Base-by-base conservation (phyloP, 2,113 vertebrate species). In the Phrynocephalus versicolor region DNA sequence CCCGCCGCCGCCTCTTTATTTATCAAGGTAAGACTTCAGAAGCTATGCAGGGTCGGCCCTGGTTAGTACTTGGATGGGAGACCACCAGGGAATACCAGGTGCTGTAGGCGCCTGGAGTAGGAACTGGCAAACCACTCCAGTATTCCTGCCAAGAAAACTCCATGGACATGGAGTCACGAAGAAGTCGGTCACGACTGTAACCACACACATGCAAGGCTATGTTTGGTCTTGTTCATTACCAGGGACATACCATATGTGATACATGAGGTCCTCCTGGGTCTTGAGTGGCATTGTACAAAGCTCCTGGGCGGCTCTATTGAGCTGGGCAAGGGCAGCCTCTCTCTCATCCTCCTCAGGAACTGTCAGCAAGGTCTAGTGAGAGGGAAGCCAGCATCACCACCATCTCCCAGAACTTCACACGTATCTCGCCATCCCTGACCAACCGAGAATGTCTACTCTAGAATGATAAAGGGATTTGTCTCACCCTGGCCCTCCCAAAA, bases 211-310 rank as follows among this genome's bases (percentile, higher is more conserved):
- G 0, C 0, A 72, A 33, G 21, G 13, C 70, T 37, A 71, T 23
- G 39, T 12, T 60, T 1, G 58, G 57, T 79, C 78, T 58, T 78
- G 3, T 83, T 57, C 33, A 83, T 6, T 71, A 76, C 70, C 30
- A 80, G 89, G 96, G 85, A 90, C 96, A 86, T 90, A 99, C 98
- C 97, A 96, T 62, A 92, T 89, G 37, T 91, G 87, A 85, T 96
- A 88, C 64, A 92, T 64, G 69, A 96, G 89, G 81, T 96, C 86
- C 1, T 89, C 81, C 72, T 92, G 93, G 18, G 90, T 21, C 4
- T 92, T 94, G 73, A 74, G 89, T 67, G 87, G 88, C 1, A 92
- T 85, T n/a, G 90, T 90, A 75, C 91, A 94, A 27, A 98, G 96
- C 67, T 97, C 92, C 92, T 96, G 84, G 0, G 94, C 87, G 14